Base-by-base conservation (phyloP, 1,140 invertebrate genomes). In the Bursaphelenchus mucronatus region DNA sequence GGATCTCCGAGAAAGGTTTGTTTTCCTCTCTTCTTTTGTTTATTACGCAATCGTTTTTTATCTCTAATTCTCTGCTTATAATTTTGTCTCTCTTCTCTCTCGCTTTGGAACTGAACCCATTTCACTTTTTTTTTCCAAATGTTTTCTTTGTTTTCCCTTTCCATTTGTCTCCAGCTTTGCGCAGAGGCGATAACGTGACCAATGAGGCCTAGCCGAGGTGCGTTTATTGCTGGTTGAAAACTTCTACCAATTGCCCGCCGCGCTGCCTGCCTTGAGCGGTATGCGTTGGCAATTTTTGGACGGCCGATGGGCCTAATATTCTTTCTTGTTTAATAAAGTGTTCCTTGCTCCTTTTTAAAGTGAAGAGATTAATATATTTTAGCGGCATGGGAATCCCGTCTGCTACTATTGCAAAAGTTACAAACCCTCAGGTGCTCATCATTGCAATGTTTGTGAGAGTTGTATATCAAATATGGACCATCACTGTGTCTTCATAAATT, bases 321-420 rank as follows among this genome's bases (percentile, higher is more conserved):
- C 30, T 30, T 30, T n/a, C n/a, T n/a, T n/a, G n/a, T n/a, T n/a
- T n/a, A n/a, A n/a, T n/a, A n/a, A n/a, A 30, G 30, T 30, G 2
- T 30, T 30, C 2, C 30, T 3, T 5, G 30, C 30, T 30, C 30
- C 30, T 30, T n/a, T n/a, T 30, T 30, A 30, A 30, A 30, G 5
- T 30, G 1, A 1, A 30, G 30, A 30, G 30, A 1, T 3, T 30
- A 21, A 45, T 66, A n/a, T 40, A 10, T 67, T 66, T 68, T 47
- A 78, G 76, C 67, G 59, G 15, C 47, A 61, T 43, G 65, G 56
- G 8, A 61, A 64, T 11, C 59, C 89, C 41, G 86, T 90, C 3
- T 94, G 91, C 81, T 86, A 87, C 15, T 84, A 88, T 46, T 94
- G 91, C 80, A 88, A 90, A 82, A 89, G 88, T n/a, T 90, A 90